Conservation (phyloP, 2,888 invertebrate genomes). For the Thecocarcelia acutangulata region DNA sequence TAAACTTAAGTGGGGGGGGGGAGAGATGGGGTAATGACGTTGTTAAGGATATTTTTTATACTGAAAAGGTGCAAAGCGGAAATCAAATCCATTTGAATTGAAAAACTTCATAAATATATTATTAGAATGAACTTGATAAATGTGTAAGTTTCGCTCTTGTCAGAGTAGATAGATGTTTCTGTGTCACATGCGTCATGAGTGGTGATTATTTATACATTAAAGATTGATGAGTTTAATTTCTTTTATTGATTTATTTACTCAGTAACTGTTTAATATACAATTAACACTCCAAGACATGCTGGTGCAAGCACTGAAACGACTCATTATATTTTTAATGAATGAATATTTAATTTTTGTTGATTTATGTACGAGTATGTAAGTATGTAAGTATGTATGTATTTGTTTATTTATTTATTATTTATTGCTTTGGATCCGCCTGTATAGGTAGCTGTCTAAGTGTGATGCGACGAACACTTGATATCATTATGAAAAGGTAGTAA, state of each 20-base stretch:
- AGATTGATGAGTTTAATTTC: background rate
- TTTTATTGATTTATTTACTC: constrained; percentile 15
- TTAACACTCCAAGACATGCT: background rate
- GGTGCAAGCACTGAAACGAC: background rate
- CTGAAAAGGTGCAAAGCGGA: constrained; percentile 5
- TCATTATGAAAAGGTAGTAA: too few relatives aligned
- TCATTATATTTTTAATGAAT: background rate
- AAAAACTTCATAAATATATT: background rate
- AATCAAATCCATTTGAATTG: constrained; percentile 1
- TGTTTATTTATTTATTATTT: background rate
- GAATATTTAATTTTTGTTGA: background rate
- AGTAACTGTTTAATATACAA: constrained; percentile 5
- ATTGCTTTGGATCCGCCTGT: too few relatives aligned
- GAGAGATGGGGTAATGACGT: constrained; percentile 5
- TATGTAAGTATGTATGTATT: background rate
- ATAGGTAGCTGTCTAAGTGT: too few relatives aligned
- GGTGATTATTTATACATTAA: constrained; percentile 36
- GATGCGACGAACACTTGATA: too few relatives aligned
- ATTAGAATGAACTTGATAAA: constrained; percentile 1
- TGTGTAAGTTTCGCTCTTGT: background rate
- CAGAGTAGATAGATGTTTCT: background rate
- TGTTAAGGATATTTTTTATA: constrained; percentile 9
- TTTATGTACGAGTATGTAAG: background rate
- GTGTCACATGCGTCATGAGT: background rate
- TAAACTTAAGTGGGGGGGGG: background rate